Conservation (phyloP, 2,113 vertebrate genomes). For the Brienomyrus brachyistius region DNA sequence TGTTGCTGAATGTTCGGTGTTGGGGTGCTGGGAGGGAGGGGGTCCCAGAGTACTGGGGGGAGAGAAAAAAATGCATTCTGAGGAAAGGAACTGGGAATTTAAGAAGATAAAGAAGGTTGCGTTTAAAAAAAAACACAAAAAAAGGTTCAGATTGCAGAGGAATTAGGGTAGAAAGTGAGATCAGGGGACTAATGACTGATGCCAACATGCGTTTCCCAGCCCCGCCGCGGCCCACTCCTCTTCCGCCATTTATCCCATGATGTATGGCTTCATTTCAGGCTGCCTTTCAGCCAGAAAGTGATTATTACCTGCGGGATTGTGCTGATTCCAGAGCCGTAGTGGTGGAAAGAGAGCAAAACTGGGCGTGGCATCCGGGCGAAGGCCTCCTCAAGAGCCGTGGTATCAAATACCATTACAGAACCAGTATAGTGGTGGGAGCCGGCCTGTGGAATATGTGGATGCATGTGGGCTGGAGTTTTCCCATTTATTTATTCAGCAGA, state of each 20-base stretch:
- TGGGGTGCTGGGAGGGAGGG: neutral
- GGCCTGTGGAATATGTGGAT: neutral
- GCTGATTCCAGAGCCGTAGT: constrained; percentile 52
- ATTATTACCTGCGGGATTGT: constrained; percentile 60
- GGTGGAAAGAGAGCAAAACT: neutral
- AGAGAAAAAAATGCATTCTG: neutral
- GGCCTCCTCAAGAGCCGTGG: neutral
- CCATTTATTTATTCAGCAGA: neutral
- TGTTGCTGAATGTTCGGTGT: neutral
- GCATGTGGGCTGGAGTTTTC: neutral
- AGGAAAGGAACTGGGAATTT: neutral
- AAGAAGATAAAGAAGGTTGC: neutral
- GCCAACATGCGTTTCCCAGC: constrained; percentile 40
- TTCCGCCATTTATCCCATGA: constrained; percentile 48
- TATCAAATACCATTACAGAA: neutral
- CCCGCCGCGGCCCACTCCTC: constrained; percentile 22
- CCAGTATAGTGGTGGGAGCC: neutral
- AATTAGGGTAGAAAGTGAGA: constrained; percentile 11
- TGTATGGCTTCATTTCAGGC: constrained; percentile 65
- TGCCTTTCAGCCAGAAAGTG: constrained; percentile 45
- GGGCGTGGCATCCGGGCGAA: neutral
- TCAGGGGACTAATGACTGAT: constrained; percentile 26
- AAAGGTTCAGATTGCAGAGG: neutral
- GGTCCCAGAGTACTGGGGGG: neutral
- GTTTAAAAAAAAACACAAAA: neutral